Conservation (phyloP, 2,113 vertebrate species). For the Apaloderma vittatum region DNA sequence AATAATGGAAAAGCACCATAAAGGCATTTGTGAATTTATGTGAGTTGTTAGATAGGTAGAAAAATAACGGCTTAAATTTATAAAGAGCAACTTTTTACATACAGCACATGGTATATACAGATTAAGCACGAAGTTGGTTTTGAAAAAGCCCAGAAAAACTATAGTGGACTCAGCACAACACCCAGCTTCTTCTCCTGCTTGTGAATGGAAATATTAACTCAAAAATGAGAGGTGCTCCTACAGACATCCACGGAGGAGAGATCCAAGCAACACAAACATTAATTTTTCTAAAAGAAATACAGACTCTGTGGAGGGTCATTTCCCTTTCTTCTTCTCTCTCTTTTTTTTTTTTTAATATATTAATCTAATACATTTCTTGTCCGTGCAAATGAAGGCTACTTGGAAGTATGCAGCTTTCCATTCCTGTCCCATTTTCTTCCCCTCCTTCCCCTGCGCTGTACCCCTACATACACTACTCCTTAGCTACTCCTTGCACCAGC, state of each 20-base stretch:
- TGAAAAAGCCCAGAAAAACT: background rate
- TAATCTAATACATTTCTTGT: background rate
- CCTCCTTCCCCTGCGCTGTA: background rate
- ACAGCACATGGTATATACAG: background rate
- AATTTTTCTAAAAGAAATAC: background rate
- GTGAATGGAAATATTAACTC: background rate
- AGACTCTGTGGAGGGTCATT: background rate
- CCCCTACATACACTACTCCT: fast-evolving
- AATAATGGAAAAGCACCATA: constrained; percentile 81
- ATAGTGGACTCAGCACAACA: fast-evolving
- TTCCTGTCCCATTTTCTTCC: background rate
- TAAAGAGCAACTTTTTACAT: constrained; percentile 57
- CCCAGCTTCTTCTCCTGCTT: background rate
- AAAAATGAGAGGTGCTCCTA: background rate
- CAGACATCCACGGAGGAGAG: background rate
- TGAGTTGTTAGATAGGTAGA: constrained; percentile 75
- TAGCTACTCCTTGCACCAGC: background rate
- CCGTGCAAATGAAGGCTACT: background rate
- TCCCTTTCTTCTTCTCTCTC: background rate
- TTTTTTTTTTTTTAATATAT: background rate
- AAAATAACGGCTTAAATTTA: constrained; percentile 76
- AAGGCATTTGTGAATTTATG: constrained; percentile 78
- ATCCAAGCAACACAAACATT: background rate
- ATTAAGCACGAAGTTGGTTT: constrained; percentile 17
- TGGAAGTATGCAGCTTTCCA: background rate